phyloP scores from a whole-genome alignment of 2,113 vertebrate genomes.

The Tonatia bakeri region DNA sequence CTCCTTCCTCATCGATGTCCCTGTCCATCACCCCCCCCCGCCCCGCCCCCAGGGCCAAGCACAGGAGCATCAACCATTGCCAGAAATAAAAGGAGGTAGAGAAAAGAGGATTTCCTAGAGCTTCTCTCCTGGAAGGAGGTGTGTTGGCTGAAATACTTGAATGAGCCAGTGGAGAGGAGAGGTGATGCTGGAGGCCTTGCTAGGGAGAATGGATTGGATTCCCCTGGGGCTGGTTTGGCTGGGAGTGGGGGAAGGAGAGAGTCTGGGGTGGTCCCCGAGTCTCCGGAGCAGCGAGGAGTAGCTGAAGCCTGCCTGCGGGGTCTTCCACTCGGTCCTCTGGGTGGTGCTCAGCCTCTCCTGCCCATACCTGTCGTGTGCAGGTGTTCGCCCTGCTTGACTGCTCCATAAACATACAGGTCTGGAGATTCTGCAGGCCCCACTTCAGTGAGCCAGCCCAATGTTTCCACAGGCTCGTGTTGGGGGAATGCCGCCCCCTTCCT shows the following conservation, averaged over 20 bases:
- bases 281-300: background rate
- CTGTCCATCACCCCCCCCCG: too few species aligned
- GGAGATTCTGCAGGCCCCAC: background rate
- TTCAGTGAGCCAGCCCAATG: background rate
- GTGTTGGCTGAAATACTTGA: background rate
- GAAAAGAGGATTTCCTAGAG: background rate
- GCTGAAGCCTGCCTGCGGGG: background rate
- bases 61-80: background rate
- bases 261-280: background rate
- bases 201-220: background rate
- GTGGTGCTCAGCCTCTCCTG: background rate
- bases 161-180: background rate
- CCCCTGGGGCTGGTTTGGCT: background rate
- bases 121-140: background rate
- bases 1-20: too few species aligned
- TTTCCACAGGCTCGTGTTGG: background rate
- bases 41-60: background rate
- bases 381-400: background rate
- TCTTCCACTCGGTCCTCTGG: background rate
- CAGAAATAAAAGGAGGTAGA: background rate
- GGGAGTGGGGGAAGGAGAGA: fast-evolving
- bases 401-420: background rate
- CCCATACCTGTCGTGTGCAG: too few species aligned
- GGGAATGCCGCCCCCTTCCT: background rate
- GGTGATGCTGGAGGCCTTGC: background rate